Conservation (phyloP, 1,140 invertebrate genomes). For the Phocides pigmalion region DNA sequence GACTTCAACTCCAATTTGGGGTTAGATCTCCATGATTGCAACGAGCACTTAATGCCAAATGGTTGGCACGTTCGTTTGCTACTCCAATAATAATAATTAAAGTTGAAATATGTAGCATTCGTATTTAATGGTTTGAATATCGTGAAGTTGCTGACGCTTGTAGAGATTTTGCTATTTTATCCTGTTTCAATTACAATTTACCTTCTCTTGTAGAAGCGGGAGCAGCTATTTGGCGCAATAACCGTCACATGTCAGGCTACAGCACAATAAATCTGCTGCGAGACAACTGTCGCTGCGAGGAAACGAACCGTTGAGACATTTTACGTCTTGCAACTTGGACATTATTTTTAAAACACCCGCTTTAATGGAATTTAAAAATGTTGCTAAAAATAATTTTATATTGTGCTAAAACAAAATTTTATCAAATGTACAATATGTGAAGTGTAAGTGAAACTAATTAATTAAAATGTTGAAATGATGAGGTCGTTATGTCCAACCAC, state of each 20-base stretch:
- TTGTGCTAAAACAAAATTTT: no score
- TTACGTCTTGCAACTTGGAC: conserved; percentile 22
- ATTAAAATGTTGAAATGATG: no score
- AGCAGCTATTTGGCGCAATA: conserved; percentile 46
- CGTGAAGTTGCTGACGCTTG: not conserved
- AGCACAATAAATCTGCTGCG: conserved; percentile 44
- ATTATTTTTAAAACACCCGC: conserved; percentile 25
- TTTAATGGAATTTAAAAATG: not conserved
- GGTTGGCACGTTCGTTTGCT: no score
- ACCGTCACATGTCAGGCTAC: conserved; percentile 40
- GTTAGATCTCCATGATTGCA: no score
- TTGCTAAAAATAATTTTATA: no score
- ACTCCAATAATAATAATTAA: no score
- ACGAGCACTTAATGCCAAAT: no score
- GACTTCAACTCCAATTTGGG: no score
- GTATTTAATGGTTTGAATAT: not conserved
- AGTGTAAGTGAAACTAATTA: no score
- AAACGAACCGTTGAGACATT: conserved; percentile 29
- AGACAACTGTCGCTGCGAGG: conserved; percentile 28
- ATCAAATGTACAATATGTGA: no score
- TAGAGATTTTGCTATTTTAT: not conserved
- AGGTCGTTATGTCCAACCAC: no score
- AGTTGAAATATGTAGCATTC: no score
- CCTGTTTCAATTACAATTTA: conserved; percentile 21
- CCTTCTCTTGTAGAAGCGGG: conserved; percentile 4